A percentile compares a stretch with the other conserved stretches of the same genome.
Evolutionary conservation across 2,797 vertebrate species (phyloP).

Genomic region (Microctenopoma lineatum): DNA sequence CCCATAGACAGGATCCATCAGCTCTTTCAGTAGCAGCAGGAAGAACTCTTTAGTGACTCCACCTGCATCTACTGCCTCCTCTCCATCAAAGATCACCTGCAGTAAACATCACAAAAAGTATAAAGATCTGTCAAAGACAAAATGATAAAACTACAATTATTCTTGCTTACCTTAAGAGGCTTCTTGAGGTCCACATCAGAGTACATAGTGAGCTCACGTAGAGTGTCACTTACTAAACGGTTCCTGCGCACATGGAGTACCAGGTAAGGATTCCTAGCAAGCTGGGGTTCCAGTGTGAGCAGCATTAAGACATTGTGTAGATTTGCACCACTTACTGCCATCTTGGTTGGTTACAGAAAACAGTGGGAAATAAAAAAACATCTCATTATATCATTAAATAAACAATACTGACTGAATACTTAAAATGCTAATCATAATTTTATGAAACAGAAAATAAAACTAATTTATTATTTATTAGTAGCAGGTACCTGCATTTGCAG

Average conservation of each 20-base stretch:
- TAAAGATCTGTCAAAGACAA: too few species aligned
- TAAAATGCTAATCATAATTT: background rate
- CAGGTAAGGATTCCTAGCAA: constrained; percentile 95
- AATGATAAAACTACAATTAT: background rate
- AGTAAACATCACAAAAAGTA: background rate
- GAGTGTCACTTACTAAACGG: constrained; percentile 93
- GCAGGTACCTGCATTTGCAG: constrained; percentile 95
- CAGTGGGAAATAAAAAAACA: background rate
- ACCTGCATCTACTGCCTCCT: constrained; percentile 96
- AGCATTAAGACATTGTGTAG: constrained; percentile 98
- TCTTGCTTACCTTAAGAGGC: constrained; percentile 88
- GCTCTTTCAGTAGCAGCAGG: constrained; percentile 93
- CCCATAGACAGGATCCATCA: constrained; percentile 96
- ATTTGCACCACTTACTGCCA: constrained; percentile 96
- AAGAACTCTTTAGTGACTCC: constrained; percentile 99
- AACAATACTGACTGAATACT: background rate
- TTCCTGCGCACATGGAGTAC: constrained; percentile 94
- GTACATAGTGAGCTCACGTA: constrained; percentile 95
- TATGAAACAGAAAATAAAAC: background rate
- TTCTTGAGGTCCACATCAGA: constrained; percentile 97
- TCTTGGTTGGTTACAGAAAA: constrained; percentile 74
- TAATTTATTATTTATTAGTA: background rate
- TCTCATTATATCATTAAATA: background rate
- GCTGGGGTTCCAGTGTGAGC: constrained; percentile 94
- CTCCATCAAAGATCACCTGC: constrained; percentile 97